Conservation (phyloP, 30 jellyfish, hydroid and myxozoan genomes). For the Hydra vulgaris region DNA sequence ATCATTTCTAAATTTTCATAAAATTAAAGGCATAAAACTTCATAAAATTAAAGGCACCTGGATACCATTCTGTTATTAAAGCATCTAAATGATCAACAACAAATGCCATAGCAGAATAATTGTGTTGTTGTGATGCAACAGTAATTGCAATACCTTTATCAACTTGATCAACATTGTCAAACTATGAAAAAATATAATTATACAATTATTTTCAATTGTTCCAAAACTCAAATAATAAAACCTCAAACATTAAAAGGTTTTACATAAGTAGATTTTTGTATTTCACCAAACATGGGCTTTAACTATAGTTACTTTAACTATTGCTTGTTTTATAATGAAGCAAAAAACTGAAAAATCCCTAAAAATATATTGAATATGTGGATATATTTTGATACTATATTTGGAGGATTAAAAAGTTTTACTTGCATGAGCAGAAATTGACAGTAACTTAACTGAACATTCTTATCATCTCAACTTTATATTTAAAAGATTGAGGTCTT, state of each 20-base stretch:
- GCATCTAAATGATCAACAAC: slow-evolving; percentile 77
- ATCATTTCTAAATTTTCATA: background rate
- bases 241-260: background rate
- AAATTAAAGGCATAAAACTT: background rate
- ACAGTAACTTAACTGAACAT: no score
- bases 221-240: background rate
- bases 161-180: slow-evolving; percentile 1
- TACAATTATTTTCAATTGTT: background rate
- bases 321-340: no score
- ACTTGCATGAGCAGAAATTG: no score
- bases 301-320: no score
- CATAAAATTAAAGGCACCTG: slow-evolving; percentile 35
- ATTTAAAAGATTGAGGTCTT: no score
- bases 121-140: slow-evolving; percentile 57
- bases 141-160: slow-evolving; percentile 65
- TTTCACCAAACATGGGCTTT: no score
- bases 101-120: slow-evolving; percentile 84
- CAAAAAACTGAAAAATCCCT: no score
- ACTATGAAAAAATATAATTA: background rate
- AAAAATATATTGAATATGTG: no score
- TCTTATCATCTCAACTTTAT: no score
- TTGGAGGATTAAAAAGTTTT: no score
- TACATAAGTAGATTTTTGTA: background rate
- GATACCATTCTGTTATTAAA: slow-evolving; percentile 82
- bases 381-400: no score